Evolutionary conservation across 1,140 invertebrate genomes (phyloP).

Genomic region (Xylocopa sonorina): DNA sequence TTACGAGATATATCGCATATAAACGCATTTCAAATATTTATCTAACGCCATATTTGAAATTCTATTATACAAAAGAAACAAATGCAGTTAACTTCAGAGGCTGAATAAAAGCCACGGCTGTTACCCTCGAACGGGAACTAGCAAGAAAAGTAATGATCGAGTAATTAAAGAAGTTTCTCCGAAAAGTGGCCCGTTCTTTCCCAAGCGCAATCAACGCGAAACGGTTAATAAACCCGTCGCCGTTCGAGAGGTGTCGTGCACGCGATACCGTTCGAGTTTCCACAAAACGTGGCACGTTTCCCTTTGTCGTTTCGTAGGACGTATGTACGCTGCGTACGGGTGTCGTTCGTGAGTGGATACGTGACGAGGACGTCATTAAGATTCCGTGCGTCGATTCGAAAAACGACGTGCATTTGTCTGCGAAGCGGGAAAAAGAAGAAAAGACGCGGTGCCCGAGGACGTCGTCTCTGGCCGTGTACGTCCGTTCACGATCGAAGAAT

Average conservation of each 20-base stretch:
- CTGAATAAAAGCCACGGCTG: no score
- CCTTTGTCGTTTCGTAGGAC: constrained; percentile 17
- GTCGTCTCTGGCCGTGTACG: not conserved
- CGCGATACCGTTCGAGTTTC: constrained; percentile 21
- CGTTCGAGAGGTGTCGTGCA: not conserved
- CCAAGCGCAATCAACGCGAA: not conserved
- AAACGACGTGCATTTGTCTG: constrained; percentile 55
- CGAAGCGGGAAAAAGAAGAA: constrained; percentile 46
- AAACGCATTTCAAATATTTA: no score
- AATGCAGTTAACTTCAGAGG: no score
- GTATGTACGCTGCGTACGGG: not conserved
- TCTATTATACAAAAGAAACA: no score
- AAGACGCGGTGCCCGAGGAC: constrained; percentile 8
- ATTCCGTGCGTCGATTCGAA: constrained; percentile 48
- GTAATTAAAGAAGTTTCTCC: no score
- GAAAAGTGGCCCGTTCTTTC: not conserved
- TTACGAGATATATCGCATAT: no score
- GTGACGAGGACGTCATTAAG: constrained; percentile 36
- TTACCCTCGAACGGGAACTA: no score
- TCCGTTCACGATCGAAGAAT: constrained; percentile 47
- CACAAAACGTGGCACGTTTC: constrained; percentile 31
- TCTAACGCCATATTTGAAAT: no score
- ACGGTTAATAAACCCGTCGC: not conserved
- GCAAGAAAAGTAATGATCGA: no score
- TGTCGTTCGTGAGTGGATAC: constrained; percentile 38